A percentile compares a stretch with the other conserved stretches of the same genome.
Conservation (phyloP, 2,797 vertebrate genomes). For the Girardinus metallicus region DNA sequence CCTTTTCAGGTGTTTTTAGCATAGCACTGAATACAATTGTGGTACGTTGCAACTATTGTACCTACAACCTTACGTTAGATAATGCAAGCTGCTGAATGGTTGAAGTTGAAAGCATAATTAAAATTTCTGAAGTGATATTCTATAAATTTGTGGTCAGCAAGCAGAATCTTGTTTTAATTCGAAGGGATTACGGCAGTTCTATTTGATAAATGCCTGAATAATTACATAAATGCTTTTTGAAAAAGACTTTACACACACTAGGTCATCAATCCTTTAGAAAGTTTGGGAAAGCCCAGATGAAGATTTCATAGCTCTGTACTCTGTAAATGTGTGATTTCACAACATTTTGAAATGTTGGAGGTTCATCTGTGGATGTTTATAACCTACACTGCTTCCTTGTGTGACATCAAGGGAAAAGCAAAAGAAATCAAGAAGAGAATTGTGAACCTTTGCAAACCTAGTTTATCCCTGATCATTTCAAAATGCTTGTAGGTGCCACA, state of each 20-base stretch:
- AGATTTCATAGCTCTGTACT: background rate
- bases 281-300: background rate
- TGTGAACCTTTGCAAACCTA: background rate
- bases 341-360: background rate
- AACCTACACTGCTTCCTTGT: background rate
- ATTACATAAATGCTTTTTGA: background rate
- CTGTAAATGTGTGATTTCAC: background rate
- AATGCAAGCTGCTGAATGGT: background rate
- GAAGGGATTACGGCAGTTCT: background rate
- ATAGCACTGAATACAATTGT: background rate
- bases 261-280: background rate
- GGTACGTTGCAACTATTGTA: background rate
- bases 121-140: background rate
- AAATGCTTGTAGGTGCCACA: background rate
- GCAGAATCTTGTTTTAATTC: background rate
- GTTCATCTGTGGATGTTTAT: background rate
- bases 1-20: background rate
- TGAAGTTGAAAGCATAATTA: background rate
- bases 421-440: background rate
- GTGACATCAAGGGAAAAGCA: background rate
- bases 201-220: background rate
- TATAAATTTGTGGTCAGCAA: background rate
- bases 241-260: background rate
- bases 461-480: background rate
- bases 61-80: background rate